Percentiles rank a stretch among this genome's conserved stretches.
phyloP scores from a whole-genome alignment of 2,797 vertebrate genomes.

The Oryzias dopingdopingensis region DNA sequence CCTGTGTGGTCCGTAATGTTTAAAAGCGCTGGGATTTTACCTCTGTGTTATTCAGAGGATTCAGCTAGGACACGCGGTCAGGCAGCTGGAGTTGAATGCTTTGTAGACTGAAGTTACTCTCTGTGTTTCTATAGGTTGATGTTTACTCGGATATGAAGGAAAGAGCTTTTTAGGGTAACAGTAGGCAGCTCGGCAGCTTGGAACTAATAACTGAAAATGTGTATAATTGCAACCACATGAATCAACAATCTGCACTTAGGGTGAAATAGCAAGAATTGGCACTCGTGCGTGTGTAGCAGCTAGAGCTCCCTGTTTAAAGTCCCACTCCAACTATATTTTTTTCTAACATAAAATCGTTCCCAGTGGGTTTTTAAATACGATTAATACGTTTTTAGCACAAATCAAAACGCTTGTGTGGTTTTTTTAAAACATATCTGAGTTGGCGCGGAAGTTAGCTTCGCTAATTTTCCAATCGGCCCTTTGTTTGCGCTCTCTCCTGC shows the following conservation, averaged over 20 bases:
- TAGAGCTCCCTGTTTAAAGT: neutral
- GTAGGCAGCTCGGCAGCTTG: constrained; percentile 50
- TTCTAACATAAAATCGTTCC: too few species aligned
- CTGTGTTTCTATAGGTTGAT: constrained; percentile 37
- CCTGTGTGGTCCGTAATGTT: constrained; percentile 28
- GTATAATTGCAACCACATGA: constrained; percentile 73
- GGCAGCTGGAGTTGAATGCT: constrained; percentile 4
- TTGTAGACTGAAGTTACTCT: constrained; percentile 36
- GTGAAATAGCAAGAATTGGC: constrained; percentile 43
- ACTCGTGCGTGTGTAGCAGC: constrained; percentile 11
- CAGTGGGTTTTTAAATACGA: too few species aligned
- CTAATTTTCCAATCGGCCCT: too few species aligned
- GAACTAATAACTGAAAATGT: constrained; percentile 59
- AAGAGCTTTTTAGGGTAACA: constrained; percentile 36
- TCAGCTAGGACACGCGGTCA: constrained; percentile 19
- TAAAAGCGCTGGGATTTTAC: constrained; percentile 5
- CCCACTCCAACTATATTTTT: too few species aligned
- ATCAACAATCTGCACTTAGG: constrained; percentile 53
- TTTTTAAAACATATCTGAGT: too few species aligned
- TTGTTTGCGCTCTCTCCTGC: too few species aligned
- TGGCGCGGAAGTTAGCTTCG: too few species aligned
- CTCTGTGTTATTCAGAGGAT: constrained; percentile 17
- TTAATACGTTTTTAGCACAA: too few species aligned
- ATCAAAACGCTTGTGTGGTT: too few species aligned
- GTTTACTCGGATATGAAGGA: constrained; percentile 43